phyloP scores from a whole-genome alignment of 2,113 vertebrate species.

The Ammodramus savannarum region DNA sequence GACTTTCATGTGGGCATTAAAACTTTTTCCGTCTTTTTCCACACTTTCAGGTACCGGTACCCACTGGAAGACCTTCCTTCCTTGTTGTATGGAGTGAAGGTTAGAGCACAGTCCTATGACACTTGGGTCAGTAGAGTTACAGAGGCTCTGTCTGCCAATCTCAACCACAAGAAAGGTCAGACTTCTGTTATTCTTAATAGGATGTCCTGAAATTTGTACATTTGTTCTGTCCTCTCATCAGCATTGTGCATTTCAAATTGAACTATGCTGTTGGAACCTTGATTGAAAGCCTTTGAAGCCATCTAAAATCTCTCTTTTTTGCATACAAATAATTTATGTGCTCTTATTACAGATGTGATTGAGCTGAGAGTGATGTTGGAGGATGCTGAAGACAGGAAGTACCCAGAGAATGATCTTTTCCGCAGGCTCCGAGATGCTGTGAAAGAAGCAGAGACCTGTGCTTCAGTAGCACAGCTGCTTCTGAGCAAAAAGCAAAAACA shows the following conservation, averaged over 20 bases:
- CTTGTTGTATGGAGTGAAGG: slow-evolving; percentile 91
- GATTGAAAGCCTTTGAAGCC: not conserved
- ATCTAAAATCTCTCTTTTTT: not conserved
- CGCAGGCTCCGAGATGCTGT: slow-evolving; percentile 90
- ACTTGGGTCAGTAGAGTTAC: slow-evolving; percentile 92
- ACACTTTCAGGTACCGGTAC: slow-evolving; percentile 84
- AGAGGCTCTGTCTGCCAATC: slow-evolving; percentile 89
- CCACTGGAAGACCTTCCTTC: slow-evolving; percentile 92
- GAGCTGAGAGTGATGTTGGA: slow-evolving; percentile 94
- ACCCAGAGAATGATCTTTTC: slow-evolving; percentile 90
- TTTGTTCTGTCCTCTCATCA: not conserved
- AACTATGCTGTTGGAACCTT: not conserved
- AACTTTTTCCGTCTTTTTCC: not conserved
- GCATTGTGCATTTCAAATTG: not conserved
- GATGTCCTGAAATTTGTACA: not conserved
- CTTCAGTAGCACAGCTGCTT: slow-evolving; percentile 95
- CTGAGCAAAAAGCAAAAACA: slow-evolving; percentile 94
- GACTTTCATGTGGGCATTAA: not conserved
- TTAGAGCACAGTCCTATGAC: slow-evolving; percentile 94
- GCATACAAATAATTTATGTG: not conserved
- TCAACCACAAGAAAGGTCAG: slow-evolving; percentile 95
- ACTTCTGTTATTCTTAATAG: not conserved
- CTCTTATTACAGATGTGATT: slow-evolving; percentile 84
- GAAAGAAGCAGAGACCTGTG: slow-evolving; percentile 97
- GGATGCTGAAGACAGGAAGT: slow-evolving; percentile 96